Conservation (phyloP, 2,888 invertebrate genomes). For the Dasysyrphus albostriatus region DNA sequence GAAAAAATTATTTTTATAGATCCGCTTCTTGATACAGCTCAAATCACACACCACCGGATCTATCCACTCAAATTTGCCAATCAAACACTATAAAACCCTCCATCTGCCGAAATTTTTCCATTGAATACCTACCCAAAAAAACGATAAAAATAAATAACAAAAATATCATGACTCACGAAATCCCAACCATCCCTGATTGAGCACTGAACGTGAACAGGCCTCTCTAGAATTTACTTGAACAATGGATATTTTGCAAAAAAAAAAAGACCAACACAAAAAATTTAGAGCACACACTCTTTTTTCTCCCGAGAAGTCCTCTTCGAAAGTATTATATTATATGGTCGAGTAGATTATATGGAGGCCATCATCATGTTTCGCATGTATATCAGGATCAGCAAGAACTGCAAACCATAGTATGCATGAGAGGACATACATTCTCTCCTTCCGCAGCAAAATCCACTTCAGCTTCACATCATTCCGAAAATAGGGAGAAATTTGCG, state of each 20-base stretch:
- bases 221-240: slow-evolving; percentile 39
- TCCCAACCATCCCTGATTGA: slow-evolving; percentile 45
- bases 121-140: slow-evolving; percentile 22
- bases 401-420: slow-evolving; percentile 18
- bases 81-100: slow-evolving; percentile 39
- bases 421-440: slow-evolving; percentile 43
- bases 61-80: slow-evolving; percentile 60
- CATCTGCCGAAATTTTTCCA: slow-evolving; percentile 47
- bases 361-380: slow-evolving; percentile 40
- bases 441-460: slow-evolving; percentile 37
- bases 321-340: not conserved
- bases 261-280: slow-evolving; percentile 42
- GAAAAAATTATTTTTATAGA: slow-evolving; percentile 17
- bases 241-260: slow-evolving; percentile 33
- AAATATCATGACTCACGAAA: slow-evolving; percentile 11
- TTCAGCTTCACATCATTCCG: slow-evolving; percentile 28
- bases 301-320: slow-evolving; percentile 34
- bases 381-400: slow-evolving; percentile 10
- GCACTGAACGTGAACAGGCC: slow-evolving; percentile 39
- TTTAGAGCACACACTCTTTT: slow-evolving; percentile 19
- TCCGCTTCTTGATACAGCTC: not conserved
- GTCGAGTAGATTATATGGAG: slow-evolving; percentile 6
- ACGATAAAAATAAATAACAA: not conserved
- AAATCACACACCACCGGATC: slow-evolving; percentile 45
- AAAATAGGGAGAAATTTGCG: slow-evolving; percentile 52